Evolutionary conservation across 2,888 invertebrate species (phyloP).

Genomic region (Meta bourneti): DNA sequence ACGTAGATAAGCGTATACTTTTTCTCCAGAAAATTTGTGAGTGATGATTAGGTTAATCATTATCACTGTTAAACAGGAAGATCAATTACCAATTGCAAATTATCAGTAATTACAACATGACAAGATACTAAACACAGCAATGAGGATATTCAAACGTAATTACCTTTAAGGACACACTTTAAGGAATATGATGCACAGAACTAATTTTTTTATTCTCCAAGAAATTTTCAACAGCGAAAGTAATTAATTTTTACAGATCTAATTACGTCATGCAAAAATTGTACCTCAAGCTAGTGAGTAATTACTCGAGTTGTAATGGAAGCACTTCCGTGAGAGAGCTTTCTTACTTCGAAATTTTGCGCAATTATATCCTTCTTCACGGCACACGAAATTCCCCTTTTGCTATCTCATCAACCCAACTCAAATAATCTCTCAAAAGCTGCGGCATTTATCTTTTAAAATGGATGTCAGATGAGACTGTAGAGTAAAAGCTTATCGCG

Average conservation of each 20-base stretch:
- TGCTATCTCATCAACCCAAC: constrained; percentile 27
- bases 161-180: too few relatives aligned
- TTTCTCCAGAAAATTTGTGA: too few relatives aligned
- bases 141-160: not conserved
- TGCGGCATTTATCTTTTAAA: constrained; percentile 61
- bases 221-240: not conserved
- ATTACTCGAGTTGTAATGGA: not conserved
- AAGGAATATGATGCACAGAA: not conserved
- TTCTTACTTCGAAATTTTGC: not conserved
- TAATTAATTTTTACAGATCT: not conserved
- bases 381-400: constrained; percentile 10
- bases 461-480: constrained; percentile 60
- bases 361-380: not conserved
- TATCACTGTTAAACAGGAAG: not conserved
- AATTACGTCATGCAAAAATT: not conserved
- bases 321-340: not conserved
- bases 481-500: constrained; percentile 57
- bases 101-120: not conserved
- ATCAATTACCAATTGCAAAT: not conserved
- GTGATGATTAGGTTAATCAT: not conserved
- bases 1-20: too few relatives aligned
- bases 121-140: not conserved
- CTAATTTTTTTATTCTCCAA: not conserved
- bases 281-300: not conserved
- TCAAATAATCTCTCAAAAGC: constrained; percentile 53